Conservation (phyloP, 2,113 vertebrate species). For the Amphiprion percula region DNA sequence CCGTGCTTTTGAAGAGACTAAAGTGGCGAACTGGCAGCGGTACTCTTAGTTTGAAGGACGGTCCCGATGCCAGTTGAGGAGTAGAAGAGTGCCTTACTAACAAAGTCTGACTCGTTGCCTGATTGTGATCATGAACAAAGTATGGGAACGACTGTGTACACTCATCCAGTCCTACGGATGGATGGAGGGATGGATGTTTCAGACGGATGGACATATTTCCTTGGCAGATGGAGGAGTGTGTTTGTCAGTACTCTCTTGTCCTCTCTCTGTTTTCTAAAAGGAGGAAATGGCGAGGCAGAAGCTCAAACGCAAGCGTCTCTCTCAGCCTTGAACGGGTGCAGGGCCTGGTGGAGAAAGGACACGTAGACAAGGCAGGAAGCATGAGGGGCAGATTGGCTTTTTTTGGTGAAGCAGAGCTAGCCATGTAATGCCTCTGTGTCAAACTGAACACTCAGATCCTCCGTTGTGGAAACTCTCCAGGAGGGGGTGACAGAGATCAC, state of each 20-base stretch:
- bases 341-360: constrained; percentile 43
- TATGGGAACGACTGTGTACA: constrained; percentile 58
- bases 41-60: constrained; percentile 62
- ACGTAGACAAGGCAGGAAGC: constrained; percentile 40
- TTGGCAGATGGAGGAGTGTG: constrained; percentile 50
- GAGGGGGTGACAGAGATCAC: constrained; percentile 63
- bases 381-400: constrained; percentile 51
- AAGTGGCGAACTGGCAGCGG: constrained; percentile 35
- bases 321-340: constrained; percentile 74
- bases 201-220: constrained; percentile 52
- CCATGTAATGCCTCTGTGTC: constrained; percentile 47
- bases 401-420: constrained; percentile 55
- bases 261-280: constrained; percentile 78
- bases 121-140: constrained; percentile 42
- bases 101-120: constrained; percentile 64
- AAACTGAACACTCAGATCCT: constrained; percentile 62
- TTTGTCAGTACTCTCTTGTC: constrained; percentile 70
- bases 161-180: constrained; percentile 31
- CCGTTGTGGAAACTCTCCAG: constrained; percentile 61
- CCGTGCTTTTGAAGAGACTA: constrained; percentile 39
- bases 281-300: constrained; percentile 80
- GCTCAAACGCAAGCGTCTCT: constrained; percentile 82
- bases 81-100: constrained; percentile 71
- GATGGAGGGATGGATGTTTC: constrained; percentile 29
- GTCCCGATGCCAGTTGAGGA: constrained; percentile 57